Percentiles rank a stretch among this genome's conserved stretches.
Evolutionary conservation across 2,113 vertebrate species (phyloP).

Genomic region (Thamnophis sirtalis): DNA sequence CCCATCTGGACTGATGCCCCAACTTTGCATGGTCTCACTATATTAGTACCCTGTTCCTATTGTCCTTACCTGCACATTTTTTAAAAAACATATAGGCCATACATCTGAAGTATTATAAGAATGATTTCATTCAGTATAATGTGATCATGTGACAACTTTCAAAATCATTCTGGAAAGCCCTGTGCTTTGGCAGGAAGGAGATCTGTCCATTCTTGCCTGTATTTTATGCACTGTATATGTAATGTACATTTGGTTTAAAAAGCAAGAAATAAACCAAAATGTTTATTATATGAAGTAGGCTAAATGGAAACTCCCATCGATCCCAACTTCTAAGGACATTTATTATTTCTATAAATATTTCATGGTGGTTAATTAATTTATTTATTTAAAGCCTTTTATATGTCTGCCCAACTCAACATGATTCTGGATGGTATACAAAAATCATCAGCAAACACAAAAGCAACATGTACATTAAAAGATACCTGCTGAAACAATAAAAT

Average conservation of each 20-base stretch:
- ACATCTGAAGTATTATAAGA: background rate
- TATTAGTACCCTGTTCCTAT: background rate
- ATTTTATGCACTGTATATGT: background rate
- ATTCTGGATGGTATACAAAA: background rate
- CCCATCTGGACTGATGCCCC: background rate
- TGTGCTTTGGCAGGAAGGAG: background rate
- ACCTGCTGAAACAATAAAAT: background rate
- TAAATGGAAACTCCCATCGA: background rate
- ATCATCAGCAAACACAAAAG: background rate
- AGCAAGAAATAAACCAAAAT: background rate
- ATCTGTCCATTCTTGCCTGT: background rate
- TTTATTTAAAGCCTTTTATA: background rate
- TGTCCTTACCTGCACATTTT: background rate
- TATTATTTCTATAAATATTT: background rate
- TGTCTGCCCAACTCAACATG: background rate
- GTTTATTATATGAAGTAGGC: background rate
- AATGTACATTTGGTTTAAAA: background rate
- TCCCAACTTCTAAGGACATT: background rate
- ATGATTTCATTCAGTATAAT: background rate
- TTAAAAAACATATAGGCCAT: background rate
- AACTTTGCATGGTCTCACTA: background rate
- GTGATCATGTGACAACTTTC: background rate
- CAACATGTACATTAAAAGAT: background rate
- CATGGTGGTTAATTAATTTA: background rate
- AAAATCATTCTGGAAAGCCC: background rate